Conservation (phyloP, 2,888 invertebrate genomes). For the Elysia crispata region DNA sequence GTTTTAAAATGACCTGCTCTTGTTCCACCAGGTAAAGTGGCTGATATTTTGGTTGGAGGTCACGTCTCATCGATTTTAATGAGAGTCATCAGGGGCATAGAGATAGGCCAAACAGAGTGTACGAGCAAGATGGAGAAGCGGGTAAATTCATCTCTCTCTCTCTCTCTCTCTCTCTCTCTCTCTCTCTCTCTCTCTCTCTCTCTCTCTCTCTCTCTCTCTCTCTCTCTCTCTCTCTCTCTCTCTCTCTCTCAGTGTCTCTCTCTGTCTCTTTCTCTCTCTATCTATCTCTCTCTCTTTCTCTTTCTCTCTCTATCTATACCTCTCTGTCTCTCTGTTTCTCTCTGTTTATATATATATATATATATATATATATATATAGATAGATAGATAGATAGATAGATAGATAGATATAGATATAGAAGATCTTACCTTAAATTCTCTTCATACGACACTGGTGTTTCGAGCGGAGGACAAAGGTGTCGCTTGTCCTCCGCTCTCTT, state of each 20-base stretch:
- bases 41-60: slow-evolving; percentile 35
- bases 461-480: too few relatives aligned
- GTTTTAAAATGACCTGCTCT: too few relatives aligned
- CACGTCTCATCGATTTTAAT: slow-evolving; percentile 26
- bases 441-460: too few relatives aligned
- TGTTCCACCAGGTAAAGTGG: slow-evolving; percentile 15
- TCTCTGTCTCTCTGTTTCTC: background rate
- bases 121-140: slow-evolving; percentile 31
- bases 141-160: background rate
- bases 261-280: background rate
- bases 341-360: background rate
- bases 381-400: too few relatives aligned
- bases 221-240: background rate
- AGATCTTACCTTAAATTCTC: too few relatives aligned
- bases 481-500: too few relatives aligned
- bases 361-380: too few relatives aligned
- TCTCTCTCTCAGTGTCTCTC: background rate
- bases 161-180: too few relatives aligned
- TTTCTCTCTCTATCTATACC: background rate
- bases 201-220: background rate
- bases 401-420: too few relatives aligned
- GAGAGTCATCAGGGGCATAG: slow-evolving; percentile 25
- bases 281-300: background rate
- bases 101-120: background rate
- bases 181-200: too few relatives aligned